These are phyloP conservation scores for Riptortus pedestris DNA, from an alignment of 1,140 invertebrate species.

Conservation along the genomic window DNA sequence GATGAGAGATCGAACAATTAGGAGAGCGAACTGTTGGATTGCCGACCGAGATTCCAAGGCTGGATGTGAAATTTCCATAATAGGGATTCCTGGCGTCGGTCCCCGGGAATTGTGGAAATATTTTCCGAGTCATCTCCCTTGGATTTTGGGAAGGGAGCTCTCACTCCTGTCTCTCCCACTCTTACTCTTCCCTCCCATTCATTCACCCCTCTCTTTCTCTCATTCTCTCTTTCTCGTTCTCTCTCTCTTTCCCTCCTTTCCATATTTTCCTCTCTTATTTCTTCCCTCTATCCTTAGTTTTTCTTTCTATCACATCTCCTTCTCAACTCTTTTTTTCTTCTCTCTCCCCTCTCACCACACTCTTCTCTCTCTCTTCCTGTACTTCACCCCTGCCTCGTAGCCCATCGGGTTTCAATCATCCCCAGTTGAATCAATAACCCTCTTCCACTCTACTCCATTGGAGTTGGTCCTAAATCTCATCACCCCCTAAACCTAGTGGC, in stretches of 20 bases:
- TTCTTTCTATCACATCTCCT: neutral
- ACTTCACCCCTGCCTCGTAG: neutral
- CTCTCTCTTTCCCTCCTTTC: neutral
- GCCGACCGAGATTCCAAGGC: neutral
- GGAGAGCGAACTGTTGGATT: neutral
- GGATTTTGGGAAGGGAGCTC: neutral
- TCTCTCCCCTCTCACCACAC: neutral
- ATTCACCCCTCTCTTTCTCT: neutral
- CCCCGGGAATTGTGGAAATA: neutral
- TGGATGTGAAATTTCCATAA: neutral
- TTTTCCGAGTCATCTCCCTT: neutral
- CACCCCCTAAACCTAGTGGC: neutral
- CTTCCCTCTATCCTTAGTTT: neutral
- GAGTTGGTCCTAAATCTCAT: neutral
- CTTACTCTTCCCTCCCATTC: neutral
- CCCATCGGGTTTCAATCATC: neutral
- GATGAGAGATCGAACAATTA: neutral
- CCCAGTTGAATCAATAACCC: neutral
- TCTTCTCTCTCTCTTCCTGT: neutral
- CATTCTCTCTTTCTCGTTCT: neutral
- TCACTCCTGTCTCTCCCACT: neutral
- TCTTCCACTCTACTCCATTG: neutral
- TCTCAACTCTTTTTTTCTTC: neutral
- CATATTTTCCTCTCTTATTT: neutral
- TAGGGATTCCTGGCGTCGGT: neutral